Conservation (phyloP, 1,140 invertebrate species). For the Scaptomyza hsui region DNA sequence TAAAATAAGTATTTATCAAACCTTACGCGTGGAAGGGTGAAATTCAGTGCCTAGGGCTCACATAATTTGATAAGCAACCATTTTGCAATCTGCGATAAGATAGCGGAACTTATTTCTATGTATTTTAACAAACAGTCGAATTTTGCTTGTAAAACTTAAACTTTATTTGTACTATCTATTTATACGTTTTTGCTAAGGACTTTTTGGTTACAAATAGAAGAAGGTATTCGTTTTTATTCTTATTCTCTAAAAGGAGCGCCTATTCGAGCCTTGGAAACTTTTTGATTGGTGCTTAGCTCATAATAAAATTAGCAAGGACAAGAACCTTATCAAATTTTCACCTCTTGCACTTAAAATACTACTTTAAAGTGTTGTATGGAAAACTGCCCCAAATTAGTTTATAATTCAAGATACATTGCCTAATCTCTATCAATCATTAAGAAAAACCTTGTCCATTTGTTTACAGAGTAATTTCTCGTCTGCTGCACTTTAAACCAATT, state of each 20-base stretch:
- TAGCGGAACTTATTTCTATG: constrained; percentile 18
- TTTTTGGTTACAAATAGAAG: no score
- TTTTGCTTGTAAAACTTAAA: no score
- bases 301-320: neutral
- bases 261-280: no score
- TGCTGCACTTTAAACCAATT: constrained; percentile 20
- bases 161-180: no score
- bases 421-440: constrained; percentile 49
- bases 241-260: no score
- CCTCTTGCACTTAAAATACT: no score
- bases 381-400: neutral
- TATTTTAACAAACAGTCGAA: no score
- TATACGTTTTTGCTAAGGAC: no score
- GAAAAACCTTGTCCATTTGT: neutral
- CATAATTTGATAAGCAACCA: constrained; percentile 23
- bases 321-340: neutral
- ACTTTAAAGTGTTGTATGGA: no score
- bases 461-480: neutral
- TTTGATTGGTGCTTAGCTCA: no score
- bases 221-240: no score
- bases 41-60: neutral
- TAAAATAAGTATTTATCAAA: neutral
- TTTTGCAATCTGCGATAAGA: constrained; percentile 43
- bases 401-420: neutral
- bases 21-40: neutral